A percentile compares a stretch with the other conserved stretches of the same genome.
phyloP scores from a whole-genome alignment of 2,888 invertebrate species.

The Sarcophaga rosellei region DNA sequence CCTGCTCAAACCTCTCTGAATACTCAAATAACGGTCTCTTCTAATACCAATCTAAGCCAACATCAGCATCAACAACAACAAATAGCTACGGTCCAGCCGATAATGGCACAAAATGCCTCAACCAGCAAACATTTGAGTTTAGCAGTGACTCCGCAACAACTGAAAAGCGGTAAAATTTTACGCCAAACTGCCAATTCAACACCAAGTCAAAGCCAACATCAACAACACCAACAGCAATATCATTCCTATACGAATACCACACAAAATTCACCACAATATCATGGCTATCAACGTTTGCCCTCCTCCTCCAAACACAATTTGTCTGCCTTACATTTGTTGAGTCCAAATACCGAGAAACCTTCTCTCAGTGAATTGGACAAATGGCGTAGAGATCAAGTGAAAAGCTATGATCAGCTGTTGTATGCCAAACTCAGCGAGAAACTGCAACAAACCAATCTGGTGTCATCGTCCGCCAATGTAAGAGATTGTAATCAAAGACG shows the following conservation, averaged over 20 bases:
- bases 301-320: conserved; percentile 75
- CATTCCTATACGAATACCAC: conserved; percentile 63
- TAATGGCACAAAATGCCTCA: conserved; percentile 71
- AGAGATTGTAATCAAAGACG: conserved; percentile 74
- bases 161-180: conserved; percentile 72
- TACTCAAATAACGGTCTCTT: neutral
- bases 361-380: conserved; percentile 82
- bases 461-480: conserved; percentile 35
- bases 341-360: conserved; percentile 74
- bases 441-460: conserved; percentile 75
- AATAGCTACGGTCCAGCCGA: conserved; percentile 79
- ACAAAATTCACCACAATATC: conserved; percentile 75
- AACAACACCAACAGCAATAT: conserved; percentile 60
- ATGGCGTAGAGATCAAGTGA: conserved; percentile 79
- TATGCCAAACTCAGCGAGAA: conserved; percentile 80
- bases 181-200: conserved; percentile 25
- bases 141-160: conserved; percentile 69
- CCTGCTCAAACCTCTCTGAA: neutral
- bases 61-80: conserved; percentile 69
- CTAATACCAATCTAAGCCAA: neutral
- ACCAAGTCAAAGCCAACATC: conserved; percentile 66
- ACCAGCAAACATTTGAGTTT: conserved; percentile 63
- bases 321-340: conserved; percentile 73
- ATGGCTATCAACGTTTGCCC: conserved; percentile 74
- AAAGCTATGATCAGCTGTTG: conserved; percentile 80